These are phyloP conservation scores for Cosmia pyralina DNA, from an alignment of 2,888 invertebrate genomes.

Conservation along the genomic window DNA sequence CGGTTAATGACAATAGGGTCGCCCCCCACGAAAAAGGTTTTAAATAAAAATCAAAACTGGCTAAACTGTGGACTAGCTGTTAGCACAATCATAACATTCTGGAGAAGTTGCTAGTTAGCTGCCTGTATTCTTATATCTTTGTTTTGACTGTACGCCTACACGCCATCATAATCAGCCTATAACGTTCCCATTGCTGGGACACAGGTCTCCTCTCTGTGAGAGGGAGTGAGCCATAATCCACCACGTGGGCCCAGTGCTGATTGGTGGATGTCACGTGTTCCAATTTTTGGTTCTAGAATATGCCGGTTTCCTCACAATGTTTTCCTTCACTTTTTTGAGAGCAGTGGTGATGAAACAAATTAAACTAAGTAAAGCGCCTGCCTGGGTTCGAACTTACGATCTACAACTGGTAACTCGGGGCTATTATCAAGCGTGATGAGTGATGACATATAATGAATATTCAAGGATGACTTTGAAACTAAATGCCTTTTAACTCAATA, in stretches of 20 bases:
- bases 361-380: background rate
- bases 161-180: background rate
- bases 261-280: background rate
- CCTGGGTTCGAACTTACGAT: background rate
- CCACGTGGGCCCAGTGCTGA: background rate
- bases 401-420: background rate
- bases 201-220: background rate
- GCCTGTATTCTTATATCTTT: background rate
- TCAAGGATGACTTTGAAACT: slow-evolving; percentile 6
- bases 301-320: background rate
- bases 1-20: background rate
- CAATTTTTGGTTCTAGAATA: background rate
- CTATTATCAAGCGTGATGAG: background rate
- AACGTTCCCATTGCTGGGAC: background rate
- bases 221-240: background rate
- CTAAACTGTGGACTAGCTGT: background rate
- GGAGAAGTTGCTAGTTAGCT: too few relatives aligned
- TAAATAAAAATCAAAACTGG: background rate
- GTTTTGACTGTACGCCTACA: background rate
- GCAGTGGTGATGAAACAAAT: background rate
- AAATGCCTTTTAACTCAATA: background rate
- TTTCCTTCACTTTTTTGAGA: background rate
- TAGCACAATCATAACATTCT: background rate
- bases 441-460: background rate
- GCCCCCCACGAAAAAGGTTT: background rate